These are phyloP conservation scores for Aptenodytes patagonicus DNA, from an alignment of 2,113 vertebrate genomes.

Conservation along the genomic window DNA sequence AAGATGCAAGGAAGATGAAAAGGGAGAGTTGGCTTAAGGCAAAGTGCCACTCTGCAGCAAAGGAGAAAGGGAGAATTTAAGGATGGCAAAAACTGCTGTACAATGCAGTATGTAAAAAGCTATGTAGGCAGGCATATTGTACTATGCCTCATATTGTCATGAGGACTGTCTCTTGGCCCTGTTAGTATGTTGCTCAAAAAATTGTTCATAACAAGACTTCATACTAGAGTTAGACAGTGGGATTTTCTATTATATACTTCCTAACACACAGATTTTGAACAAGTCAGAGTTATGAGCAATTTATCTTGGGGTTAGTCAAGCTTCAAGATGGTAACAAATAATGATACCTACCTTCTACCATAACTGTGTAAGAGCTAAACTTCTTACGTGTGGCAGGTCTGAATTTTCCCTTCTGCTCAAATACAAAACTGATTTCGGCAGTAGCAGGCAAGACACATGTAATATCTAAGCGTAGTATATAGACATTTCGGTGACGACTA, in stretches of 20 bases:
- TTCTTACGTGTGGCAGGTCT: neutral
- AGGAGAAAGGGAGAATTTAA: neutral
- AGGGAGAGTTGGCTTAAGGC: neutral
- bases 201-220: accelerated
- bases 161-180: neutral
- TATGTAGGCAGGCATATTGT: neutral
- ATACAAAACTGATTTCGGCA: neutral
- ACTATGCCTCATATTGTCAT: too few species aligned
- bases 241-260: neutral
- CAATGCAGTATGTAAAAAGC: neutral
- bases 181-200: neutral
- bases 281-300: neutral
- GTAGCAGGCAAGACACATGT: neutral
- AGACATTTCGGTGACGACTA: neutral
- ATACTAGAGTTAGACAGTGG: too few species aligned
- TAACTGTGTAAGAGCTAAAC: neutral
- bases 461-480: accelerated
- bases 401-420: neutral
- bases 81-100: neutral
- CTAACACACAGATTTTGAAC: neutral
- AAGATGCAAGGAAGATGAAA: neutral
- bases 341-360: accelerated
- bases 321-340: neutral
- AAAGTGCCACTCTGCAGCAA: neutral
- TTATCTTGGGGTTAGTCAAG: neutral